Percentiles rank a stretch among this genome's conserved stretches.
Evolutionary conservation across 2,797 vertebrate genomes (phyloP).

Genomic region (Oryzias sinensis): DNA sequence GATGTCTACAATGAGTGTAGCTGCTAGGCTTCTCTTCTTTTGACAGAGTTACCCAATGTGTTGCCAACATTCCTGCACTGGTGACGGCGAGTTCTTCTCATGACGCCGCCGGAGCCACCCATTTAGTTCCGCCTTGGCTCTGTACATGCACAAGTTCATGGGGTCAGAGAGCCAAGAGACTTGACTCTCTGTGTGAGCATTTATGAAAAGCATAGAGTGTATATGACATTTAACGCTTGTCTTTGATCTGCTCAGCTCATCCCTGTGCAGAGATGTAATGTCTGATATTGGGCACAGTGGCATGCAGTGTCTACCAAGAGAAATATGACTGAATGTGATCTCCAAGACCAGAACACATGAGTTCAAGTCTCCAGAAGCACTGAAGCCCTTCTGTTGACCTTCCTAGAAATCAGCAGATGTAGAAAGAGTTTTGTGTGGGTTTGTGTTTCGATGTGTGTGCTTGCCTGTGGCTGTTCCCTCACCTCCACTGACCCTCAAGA

Average conservation of each 20-base stretch:
- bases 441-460: slow-evolving; percentile 38
- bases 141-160: slow-evolving; percentile 72
- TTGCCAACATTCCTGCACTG: slow-evolving; percentile 76
- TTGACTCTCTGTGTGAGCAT: slow-evolving; percentile 30
- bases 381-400: slow-evolving; percentile 45
- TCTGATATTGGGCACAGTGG: slow-evolving; percentile 29
- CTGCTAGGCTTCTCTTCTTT: slow-evolving; percentile 57
- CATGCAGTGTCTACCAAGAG: slow-evolving; percentile 26
- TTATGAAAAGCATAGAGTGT: slow-evolving; percentile 34
- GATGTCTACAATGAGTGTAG: slow-evolving; percentile 73
- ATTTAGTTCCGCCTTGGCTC: slow-evolving; percentile 73
- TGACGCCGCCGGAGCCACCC: slow-evolving; percentile 73
- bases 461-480: slow-evolving; percentile 61
- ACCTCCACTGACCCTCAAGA: slow-evolving; percentile 57
- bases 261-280: slow-evolving; percentile 17
- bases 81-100: slow-evolving; percentile 73
- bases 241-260: slow-evolving; percentile 53
- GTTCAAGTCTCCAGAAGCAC: slow-evolving; percentile 31
- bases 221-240: slow-evolving; percentile 21
- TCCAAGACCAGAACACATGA: slow-evolving; percentile 16
- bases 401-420: slow-evolving; percentile 38
- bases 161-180: slow-evolving; percentile 63
- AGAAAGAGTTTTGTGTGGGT: slow-evolving; percentile 29
- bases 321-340: slow-evolving; percentile 35
- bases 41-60: slow-evolving; percentile 75